Evolutionary conservation across 2,113 vertebrate genomes (phyloP).

Genomic region (Zosterops hypoxanthus): DNA sequence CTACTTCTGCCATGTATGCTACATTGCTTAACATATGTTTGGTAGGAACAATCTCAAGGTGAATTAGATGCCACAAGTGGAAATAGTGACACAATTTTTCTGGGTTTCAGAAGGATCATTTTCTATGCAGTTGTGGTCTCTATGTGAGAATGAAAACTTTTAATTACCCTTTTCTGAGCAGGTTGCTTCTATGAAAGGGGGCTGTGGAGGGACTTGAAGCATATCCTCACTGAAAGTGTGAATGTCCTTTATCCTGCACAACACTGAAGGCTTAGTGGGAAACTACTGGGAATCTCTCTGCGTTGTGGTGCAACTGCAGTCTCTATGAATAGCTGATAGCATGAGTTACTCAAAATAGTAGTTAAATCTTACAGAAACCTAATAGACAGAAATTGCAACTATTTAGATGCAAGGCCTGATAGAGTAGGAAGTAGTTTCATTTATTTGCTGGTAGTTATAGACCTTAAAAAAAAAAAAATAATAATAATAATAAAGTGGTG

Average conservation of each 20-base stretch:
- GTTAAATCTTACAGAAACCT: neutral
- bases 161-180: neutral
- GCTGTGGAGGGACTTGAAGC: neutral
- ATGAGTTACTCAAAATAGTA: neutral
- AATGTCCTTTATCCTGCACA: neutral
- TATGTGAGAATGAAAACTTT: neutral
- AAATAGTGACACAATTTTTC: slow-evolving; percentile 21
- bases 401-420: neutral
- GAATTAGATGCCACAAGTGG: slow-evolving; percentile 6
- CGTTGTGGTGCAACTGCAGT: neutral
- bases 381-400: neutral
- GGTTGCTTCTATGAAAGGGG: neutral
- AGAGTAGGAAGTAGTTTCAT: neutral
- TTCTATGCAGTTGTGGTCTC: neutral
- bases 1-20: neutral
- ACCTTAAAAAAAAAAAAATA: neutral
- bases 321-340: neutral
- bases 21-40: neutral
- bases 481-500: neutral
- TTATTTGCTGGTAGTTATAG: neutral
- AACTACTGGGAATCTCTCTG: neutral
- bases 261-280: neutral
- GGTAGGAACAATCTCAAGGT: neutral
- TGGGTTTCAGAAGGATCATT: slow-evolving; percentile 11
- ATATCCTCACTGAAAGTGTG: neutral